These are phyloP conservation scores for Crenuchus spilurus DNA, from an alignment of 2,797 vertebrate species.

Conservation along the genomic window DNA sequence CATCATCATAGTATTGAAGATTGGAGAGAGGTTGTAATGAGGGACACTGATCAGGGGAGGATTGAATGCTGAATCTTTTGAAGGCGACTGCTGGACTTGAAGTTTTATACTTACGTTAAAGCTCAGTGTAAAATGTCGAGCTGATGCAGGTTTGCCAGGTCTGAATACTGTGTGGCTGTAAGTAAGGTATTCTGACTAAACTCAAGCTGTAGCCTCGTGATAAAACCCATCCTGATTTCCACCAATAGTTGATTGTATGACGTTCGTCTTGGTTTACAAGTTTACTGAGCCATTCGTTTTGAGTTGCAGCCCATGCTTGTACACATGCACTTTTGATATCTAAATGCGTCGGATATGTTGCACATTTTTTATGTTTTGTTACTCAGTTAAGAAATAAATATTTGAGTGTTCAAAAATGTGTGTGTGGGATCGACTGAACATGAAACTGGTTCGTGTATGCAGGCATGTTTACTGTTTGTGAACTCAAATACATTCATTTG, in stretches of 20 bases:
- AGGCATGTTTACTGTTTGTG: neutral
- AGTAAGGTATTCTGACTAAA: neutral
- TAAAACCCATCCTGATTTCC: conserved; percentile 1
- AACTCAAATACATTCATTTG: neutral
- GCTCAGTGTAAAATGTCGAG: conserved; percentile 17
- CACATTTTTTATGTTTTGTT: conserved; percentile 26
- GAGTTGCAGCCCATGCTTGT: neutral
- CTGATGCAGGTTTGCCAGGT: neutral
- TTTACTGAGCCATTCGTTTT: conserved; percentile 16
- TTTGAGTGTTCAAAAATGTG: conserved; percentile 6
- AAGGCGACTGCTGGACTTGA: neutral
- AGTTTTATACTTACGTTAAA: conserved; percentile 7
- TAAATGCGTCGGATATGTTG: neutral
- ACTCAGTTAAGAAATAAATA: conserved; percentile 15
- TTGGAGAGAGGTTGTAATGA: neutral
- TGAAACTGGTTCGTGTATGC: too few species aligned
- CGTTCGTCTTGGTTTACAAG: conserved; percentile 26
- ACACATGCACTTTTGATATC: conserved; percentile 28
- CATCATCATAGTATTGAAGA: neutral
- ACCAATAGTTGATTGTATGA: conserved; percentile 14
- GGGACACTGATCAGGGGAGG: neutral
- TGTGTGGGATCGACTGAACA: neutral
- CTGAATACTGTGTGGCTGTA: neutral
- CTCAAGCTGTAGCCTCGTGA: neutral
- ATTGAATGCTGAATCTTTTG: neutral